Conservation (phyloP, 2,888 invertebrate genomes). For the Leptinotarsa haldemani region DNA sequence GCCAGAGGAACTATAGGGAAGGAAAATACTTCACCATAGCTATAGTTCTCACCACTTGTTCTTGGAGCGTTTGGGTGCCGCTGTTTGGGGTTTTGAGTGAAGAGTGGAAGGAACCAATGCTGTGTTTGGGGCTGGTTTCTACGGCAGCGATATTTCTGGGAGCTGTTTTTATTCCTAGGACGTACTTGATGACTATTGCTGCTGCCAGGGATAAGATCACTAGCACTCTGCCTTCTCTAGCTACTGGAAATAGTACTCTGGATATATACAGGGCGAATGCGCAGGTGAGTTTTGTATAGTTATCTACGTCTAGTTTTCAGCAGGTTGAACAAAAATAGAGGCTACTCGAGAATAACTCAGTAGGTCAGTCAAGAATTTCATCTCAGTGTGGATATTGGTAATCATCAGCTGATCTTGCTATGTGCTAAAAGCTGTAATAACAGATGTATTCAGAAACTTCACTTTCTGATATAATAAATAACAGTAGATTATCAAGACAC, state of each 20-base stretch:
- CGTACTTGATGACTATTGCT: conserved; percentile 76
- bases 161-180: conserved; percentile 76
- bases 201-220: conserved; percentile 72
- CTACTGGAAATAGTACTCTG: conserved; percentile 64
- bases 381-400: too few relatives aligned
- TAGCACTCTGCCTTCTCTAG: conserved; percentile 68
- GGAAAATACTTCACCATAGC: conserved; percentile 71
- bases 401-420: too few relatives aligned
- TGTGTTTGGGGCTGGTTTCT: conserved; percentile 72
- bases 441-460: too few relatives aligned
- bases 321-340: too few relatives aligned
- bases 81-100: conserved; percentile 68
- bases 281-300: conserved; percentile 55
- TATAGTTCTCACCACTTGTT: conserved; percentile 68
- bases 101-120: conserved; percentile 70
- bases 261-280: conserved; percentile 64
- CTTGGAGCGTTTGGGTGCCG: conserved; percentile 74
- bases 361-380: too few relatives aligned
- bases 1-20: conserved; percentile 77
- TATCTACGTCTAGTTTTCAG: too few relatives aligned
- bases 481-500: too few relatives aligned
- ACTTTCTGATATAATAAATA: too few relatives aligned
- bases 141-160: conserved; percentile 74
- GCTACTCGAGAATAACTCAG: too few relatives aligned
- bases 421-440: too few relatives aligned